Percentiles rank a stretch among this genome's conserved stretches.
Conservation (phyloP, 2,113 vertebrate species). For the Charadrius vociferus region DNA sequence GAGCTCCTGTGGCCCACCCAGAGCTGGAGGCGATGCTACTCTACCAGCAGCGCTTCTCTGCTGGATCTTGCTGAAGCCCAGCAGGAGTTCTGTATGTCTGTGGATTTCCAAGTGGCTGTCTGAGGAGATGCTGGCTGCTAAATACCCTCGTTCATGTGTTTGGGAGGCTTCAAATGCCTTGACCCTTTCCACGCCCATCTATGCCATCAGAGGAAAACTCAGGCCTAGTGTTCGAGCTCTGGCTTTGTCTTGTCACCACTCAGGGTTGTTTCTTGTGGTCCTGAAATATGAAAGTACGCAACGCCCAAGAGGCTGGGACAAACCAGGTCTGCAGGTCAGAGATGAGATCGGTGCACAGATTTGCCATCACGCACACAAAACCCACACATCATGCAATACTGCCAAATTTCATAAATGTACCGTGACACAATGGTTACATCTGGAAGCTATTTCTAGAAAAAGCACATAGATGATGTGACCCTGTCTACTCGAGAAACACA, state of each 20-base stretch:
- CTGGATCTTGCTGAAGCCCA: background rate
- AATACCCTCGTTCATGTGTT: fast-evolving
- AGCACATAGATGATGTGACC: background rate
- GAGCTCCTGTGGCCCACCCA: background rate
- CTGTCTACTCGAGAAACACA: background rate
- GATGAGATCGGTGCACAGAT: background rate
- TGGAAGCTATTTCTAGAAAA: slow-evolving; percentile 27
- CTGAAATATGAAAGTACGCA: background rate
- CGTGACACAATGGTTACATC: slow-evolving; percentile 15
- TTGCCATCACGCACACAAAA: background rate
- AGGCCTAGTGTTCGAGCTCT: background rate
- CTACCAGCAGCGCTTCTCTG: background rate
- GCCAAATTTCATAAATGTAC: background rate
- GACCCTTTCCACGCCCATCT: background rate
- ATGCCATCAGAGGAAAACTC: background rate
- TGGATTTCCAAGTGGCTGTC: background rate
- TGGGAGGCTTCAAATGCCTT: background rate
- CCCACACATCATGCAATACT: background rate
- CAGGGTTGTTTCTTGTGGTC: background rate
- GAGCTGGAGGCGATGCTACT: background rate
- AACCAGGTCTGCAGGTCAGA: background rate
- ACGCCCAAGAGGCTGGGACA: background rate
- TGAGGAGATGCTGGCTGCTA: background rate
- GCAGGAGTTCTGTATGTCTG: background rate
- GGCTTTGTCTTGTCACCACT: fast-evolving